Evolutionary conservation across 2,797 vertebrate species (phyloP).

Genomic region (Tenualosa ilisha): DNA sequence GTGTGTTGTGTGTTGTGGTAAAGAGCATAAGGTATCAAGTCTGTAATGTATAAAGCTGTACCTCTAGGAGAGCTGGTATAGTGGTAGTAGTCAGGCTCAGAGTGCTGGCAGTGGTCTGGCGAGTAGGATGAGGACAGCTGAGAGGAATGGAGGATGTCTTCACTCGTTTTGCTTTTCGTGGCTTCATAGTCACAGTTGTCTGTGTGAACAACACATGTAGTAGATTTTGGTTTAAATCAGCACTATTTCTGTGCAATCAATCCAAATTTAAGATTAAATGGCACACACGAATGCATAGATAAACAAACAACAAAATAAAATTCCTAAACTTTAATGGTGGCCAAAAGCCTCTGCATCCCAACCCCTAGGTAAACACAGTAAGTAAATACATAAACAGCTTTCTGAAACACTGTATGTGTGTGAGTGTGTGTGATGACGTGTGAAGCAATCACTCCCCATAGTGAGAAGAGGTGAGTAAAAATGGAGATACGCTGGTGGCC

Average conservation of each 20-base stretch:
- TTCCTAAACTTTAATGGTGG: too few species aligned
- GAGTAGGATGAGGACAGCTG: slow-evolving; percentile 85
- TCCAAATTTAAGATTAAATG: too few species aligned
- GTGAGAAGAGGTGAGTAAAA: background rate
- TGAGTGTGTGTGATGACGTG: too few species aligned
- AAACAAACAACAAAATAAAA: too few species aligned
- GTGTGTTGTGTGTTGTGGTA: too few species aligned
- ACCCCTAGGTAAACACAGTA: too few species aligned
- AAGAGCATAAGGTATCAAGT: too few species aligned
- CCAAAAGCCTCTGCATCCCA: background rate
- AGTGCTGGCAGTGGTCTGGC: slow-evolving; percentile 86
- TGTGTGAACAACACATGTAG: slow-evolving; percentile 30
- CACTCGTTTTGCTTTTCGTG: slow-evolving; percentile 88
- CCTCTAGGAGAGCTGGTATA: slow-evolving; percentile 90
- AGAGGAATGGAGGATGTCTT: slow-evolving; percentile 86
- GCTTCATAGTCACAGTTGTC: slow-evolving; percentile 65
- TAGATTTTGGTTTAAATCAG: too few species aligned
- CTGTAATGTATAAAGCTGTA: slow-evolving; percentile 54
- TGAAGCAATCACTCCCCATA: slow-evolving; percentile 41
- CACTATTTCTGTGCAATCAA: background rate
- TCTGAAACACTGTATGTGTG: background rate
- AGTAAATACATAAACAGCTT: background rate
- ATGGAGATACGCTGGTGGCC: background rate
- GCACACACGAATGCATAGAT: too few species aligned
- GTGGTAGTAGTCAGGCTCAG: slow-evolving; percentile 88